Conservation (phyloP, 2,113 vertebrate species). For the Calypte anna region DNA sequence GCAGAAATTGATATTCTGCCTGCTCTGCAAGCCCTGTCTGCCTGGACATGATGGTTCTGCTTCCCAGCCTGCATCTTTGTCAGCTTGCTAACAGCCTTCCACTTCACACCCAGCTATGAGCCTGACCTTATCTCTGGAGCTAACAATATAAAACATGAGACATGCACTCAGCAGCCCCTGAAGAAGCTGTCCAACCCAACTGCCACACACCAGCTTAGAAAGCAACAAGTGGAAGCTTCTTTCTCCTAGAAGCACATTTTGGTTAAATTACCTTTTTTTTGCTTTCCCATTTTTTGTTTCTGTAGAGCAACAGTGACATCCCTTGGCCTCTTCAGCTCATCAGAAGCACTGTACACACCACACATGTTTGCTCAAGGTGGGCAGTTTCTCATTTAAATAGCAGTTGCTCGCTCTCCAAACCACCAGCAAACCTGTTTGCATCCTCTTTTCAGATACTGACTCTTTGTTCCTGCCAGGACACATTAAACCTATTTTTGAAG, state of each 20-base stretch:
- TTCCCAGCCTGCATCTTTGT: background rate
- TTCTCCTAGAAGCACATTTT: background rate
- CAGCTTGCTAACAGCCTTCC: background rate
- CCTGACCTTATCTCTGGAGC: background rate
- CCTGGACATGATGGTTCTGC: background rate
- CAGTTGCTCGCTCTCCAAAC: background rate
- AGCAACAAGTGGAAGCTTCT: background rate
- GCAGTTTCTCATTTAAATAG: background rate
- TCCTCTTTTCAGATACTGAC: background rate
- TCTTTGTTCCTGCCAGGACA: background rate
- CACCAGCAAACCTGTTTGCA: background rate
- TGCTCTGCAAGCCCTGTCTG: background rate
- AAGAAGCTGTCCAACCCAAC: background rate
- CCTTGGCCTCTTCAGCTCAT: conserved; percentile 60
- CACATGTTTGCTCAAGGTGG: background rate
- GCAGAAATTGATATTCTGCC: background rate
- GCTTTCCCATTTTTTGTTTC: background rate
- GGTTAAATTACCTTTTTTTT: background rate
- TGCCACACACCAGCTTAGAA: background rate
- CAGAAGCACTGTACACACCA: background rate
- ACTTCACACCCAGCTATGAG: background rate
- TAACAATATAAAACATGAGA: background rate
- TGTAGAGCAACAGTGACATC: conserved; percentile 75
- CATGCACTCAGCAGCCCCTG: background rate
- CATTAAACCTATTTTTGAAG: background rate